Conservation (phyloP, 1,140 invertebrate species). For the Drosophila repleta region DNA sequence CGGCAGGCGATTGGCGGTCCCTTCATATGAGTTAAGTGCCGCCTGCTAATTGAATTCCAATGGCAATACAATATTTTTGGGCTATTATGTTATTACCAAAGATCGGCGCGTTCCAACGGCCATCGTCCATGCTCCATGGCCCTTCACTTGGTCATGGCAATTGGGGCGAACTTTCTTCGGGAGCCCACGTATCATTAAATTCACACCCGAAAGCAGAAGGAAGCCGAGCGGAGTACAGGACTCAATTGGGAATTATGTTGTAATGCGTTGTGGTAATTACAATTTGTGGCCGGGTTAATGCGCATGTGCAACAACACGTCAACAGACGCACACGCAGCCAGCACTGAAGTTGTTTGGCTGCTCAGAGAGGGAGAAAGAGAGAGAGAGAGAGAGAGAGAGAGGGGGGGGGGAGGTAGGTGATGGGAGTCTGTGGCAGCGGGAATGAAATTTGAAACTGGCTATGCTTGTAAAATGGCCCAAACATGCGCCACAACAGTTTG, state of each 20-base stretch:
- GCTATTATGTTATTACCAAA: constrained; percentile 78
- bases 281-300: constrained; percentile 80
- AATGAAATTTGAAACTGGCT: constrained; percentile 80
- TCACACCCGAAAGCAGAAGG: constrained; percentile 64
- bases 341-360: not conserved
- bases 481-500: constrained; percentile 63
- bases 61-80: constrained; percentile 72
- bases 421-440: constrained; percentile 34
- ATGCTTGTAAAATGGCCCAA: constrained; percentile 75
- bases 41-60: constrained; percentile 80
- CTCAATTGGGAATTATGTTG: constrained; percentile 76
- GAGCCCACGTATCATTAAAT: constrained; percentile 66
- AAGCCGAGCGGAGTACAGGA: not conserved
- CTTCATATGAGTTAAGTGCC: constrained; percentile 38
- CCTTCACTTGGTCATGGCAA: constrained; percentile 73
- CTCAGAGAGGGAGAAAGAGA: constrained; percentile 20
- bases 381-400: not conserved
- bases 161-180: constrained; percentile 71
- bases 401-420: not conserved
- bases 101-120: constrained; percentile 26
- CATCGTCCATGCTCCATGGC: constrained; percentile 17
- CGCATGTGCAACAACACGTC: constrained; percentile 81
- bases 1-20: constrained; percentile 6
- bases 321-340: constrained; percentile 47
- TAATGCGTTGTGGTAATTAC: constrained; percentile 82